Evolutionary conservation across 1,140 invertebrate species (phyloP), one percentile per base, ranked within the genome.

Genomic region (Pogonomyrmex barbatus): DNA sequence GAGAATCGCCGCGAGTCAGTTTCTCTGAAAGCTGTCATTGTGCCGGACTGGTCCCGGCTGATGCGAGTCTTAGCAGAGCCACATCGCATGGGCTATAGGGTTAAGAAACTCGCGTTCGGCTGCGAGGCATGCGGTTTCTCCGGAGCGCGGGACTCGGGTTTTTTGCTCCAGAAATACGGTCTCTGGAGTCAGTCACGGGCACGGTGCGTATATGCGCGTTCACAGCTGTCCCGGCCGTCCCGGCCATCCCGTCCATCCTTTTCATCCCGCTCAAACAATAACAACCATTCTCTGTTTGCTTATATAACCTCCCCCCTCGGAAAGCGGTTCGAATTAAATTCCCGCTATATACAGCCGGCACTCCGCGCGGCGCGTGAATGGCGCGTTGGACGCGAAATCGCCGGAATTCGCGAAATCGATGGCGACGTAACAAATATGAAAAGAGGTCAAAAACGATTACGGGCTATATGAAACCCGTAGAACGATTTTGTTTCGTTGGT

Each of bases 271-370:
- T 90, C 89, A 90, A 90, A 90, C 89, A 90, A 90, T 90, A 90
- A 90, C 89, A 90, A 90, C 89, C 89, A 90, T 90, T 90, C 87
- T 90, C 89, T 88, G 89, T 90, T 90, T 90, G 89, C 89, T 90
- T 90, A 90, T 90, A 90, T 88, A 88, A 88, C 79, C 85, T 78
- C 30, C 30, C 68, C 14, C 50, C 78, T 54, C 67, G 79, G 54
- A 73, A 17, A 68, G 75, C 30, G 87, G 70, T 77, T 88, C 73
- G 83, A 88, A 90, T 90, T 88, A 90, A 90, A 90, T 90, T 87
- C 87, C 56, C 86, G 81, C 68, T 56, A 42, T 36, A 39, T 65
- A 10, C 36, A 56, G 50, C 70, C 77, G 42, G 60, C 50, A 65
- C 76, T 79, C 83, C 52, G 75, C 76, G 62, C 24, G 24, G 24